phyloP scores from a whole-genome alignment of 2,888 invertebrate genomes.

The Melanargia galathea region DNA sequence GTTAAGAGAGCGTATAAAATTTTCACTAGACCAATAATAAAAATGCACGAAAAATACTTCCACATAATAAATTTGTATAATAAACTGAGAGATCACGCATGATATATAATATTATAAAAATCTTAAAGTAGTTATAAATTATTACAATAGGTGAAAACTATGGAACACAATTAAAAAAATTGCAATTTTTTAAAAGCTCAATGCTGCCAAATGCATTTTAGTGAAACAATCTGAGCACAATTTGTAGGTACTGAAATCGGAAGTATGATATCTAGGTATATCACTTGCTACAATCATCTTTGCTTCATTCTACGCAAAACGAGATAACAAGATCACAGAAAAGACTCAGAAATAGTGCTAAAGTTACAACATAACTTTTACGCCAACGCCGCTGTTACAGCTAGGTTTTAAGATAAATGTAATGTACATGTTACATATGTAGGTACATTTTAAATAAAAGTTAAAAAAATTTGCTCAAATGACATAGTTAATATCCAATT shows the following conservation, averaged over 20 bases:
- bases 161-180: not conserved
- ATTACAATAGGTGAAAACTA: not conserved
- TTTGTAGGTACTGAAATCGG: not conserved
- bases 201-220: conserved; percentile 10
- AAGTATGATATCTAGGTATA: not conserved
- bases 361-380: no score
- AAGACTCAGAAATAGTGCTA: no score
- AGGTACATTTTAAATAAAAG: not conserved
- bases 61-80: not conserved
- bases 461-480: conserved; percentile 35
- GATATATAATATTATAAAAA: not conserved
- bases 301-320: no score
- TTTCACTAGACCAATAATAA: conserved; percentile 9
- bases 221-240: not conserved
- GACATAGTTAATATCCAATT: conserved; percentile 34
- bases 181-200: not conserved
- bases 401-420: not conserved
- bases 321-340: no score
- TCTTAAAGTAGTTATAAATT: not conserved
- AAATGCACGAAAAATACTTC: conserved; percentile 16
- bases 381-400: no score
- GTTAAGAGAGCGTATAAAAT: not conserved
- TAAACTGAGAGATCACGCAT: conserved; percentile 13
- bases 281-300: no score
- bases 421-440: not conserved